These are phyloP conservation scores for Holothuria glaberrima DNA, from an alignment of 35 echinoderm and acorn worm species.

Conservation along the genomic window DNA sequence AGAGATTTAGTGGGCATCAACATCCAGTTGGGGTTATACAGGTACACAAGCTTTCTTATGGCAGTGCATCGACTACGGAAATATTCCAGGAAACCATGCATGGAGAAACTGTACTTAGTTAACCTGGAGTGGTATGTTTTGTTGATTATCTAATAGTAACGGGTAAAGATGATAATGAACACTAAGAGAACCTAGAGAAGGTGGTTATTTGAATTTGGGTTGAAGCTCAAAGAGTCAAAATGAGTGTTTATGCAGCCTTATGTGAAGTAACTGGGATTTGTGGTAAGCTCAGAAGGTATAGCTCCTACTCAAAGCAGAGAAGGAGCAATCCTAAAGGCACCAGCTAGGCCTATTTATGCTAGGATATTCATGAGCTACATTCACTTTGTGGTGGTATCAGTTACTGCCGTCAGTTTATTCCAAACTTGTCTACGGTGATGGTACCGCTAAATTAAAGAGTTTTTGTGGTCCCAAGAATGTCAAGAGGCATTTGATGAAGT, in stretches of 20 bases:
- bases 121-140: background rate
- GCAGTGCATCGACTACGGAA: constrained; percentile 12
- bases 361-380: no score
- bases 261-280: no score
- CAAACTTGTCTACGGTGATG: no score
- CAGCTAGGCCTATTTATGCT: no score
- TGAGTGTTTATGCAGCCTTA: constrained; percentile 21
- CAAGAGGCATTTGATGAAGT: no score
- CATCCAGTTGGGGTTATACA: constrained; percentile 23
- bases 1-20: constrained; percentile 6
- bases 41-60: constrained; percentile 33
- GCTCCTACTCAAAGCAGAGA: no score
- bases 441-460: no score
- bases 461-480: no score
- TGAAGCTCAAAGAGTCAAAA: constrained; percentile 51
- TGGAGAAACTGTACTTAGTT: constrained; percentile 22
- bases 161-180: constrained; percentile 28
- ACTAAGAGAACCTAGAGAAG: constrained; percentile 39
- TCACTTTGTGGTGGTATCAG: no score
- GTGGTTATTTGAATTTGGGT: constrained; percentile 9
- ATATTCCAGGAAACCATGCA: constrained; percentile 57
- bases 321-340: no score
- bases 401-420: no score
- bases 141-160: constrained; percentile 56
- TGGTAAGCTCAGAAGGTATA: no score